These are phyloP conservation scores for Charina bottae DNA, from an alignment of 2,113 vertebrate genomes.

Conservation along the genomic window DNA sequence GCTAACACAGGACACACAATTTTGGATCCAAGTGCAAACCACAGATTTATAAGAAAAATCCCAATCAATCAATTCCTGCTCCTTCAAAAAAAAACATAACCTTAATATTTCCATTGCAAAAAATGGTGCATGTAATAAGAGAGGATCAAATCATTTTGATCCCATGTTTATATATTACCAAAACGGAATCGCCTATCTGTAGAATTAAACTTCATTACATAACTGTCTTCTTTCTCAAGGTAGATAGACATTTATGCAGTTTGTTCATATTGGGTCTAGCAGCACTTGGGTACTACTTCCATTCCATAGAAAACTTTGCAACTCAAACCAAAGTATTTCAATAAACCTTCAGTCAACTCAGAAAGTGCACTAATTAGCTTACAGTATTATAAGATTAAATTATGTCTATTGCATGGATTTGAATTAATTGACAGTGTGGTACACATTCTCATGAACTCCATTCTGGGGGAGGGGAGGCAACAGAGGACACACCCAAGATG, in stretches of 20 bases:
- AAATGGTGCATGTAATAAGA: background rate
- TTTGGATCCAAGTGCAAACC: background rate
- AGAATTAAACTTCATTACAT: background rate
- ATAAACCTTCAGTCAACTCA: slow-evolving; percentile 44
- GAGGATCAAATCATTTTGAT: background rate
- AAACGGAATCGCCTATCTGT: background rate
- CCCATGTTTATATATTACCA: background rate
- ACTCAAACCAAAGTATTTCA: slow-evolving; percentile 15
- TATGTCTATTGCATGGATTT: slow-evolving; percentile 44
- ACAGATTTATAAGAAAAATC: background rate
- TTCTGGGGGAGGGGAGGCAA: background rate
- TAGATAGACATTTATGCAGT: background rate
- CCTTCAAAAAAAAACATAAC: background rate
- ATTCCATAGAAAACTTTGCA: background rate
- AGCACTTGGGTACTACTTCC: background rate
- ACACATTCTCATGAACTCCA: slow-evolving; percentile 36
- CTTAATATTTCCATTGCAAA: background rate
- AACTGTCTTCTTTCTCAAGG: background rate
- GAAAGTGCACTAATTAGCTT: slow-evolving; percentile 57
- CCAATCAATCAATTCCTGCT: background rate
- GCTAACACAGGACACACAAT: background rate
- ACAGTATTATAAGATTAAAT: slow-evolving; percentile 37
- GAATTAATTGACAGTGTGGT: slow-evolving; percentile 59
- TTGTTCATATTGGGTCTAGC: background rate
- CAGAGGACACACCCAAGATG: slow-evolving; percentile 33